Conservation (phyloP, 1,140 invertebrate genomes). For the Cotesia glomerata region DNA sequence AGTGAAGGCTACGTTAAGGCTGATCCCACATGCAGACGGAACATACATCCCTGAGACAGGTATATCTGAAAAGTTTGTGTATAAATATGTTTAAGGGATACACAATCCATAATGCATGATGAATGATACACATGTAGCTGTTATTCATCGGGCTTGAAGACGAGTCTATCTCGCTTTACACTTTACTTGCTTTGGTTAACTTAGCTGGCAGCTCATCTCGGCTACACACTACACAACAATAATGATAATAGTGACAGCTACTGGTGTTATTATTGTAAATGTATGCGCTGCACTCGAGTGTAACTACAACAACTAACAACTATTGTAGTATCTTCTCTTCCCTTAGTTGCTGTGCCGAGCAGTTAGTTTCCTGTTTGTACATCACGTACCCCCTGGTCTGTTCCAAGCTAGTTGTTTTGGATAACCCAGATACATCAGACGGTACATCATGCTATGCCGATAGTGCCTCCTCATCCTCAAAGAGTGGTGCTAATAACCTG, state of each 20-base stretch:
- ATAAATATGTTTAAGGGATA: no score
- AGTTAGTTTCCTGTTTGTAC: constrained; percentile 24
- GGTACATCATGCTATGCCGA: constrained; percentile 17
- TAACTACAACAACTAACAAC: not conserved
- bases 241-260: no score
- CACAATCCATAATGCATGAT: no score
- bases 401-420: constrained; percentile 22
- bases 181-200: no score
- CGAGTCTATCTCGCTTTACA: no score
- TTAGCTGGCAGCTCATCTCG: no score
- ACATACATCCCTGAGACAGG: not conserved
- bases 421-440: constrained; percentile 28
- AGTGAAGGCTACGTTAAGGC: not conserved
- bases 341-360: not conserved
- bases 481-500: not conserved
- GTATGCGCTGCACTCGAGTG: not conserved
- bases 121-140: no score
- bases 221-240: no score
- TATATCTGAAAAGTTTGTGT: no score
- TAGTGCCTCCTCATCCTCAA: constrained; percentile 5
- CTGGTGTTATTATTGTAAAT: not conserved
- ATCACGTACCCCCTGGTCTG: constrained; percentile 18
- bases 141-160: no score
- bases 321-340: not conserved
- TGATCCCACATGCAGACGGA: not conserved